These are phyloP conservation scores for Limnodromus scolopaceus DNA, from an alignment of 2,797 vertebrate species.

Conservation along the genomic window DNA sequence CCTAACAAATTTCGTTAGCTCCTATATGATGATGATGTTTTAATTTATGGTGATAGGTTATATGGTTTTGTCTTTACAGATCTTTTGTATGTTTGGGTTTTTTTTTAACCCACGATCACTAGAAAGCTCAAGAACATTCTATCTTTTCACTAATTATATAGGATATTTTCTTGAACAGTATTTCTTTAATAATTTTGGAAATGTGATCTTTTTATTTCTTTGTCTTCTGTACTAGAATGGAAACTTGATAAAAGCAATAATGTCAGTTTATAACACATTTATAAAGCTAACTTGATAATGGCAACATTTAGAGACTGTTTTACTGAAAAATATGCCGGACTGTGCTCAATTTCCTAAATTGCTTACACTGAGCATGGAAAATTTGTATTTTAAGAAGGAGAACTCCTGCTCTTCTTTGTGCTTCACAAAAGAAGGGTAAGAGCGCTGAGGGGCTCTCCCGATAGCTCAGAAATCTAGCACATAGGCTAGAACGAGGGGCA, in stretches of 20 bases:
- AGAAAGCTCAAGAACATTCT: neutral
- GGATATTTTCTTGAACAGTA: neutral
- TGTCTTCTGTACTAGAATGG: neutral
- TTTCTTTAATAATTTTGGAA: neutral
- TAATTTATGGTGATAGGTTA: neutral
- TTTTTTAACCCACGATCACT: neutral
- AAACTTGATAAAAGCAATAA: neutral
- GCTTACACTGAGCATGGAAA: neutral
- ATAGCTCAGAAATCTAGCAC: neutral
- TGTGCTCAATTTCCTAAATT: neutral
- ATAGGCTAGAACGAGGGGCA: neutral
- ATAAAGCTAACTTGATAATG: neutral
- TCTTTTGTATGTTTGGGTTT: neutral
- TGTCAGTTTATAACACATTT: neutral
- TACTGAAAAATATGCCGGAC: neutral
- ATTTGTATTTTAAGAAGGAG: neutral
- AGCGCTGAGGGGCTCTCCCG: accelerated
- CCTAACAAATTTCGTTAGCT: neutral
- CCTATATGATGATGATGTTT: neutral
- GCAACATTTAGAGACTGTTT: neutral
- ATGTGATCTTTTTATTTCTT: neutral
- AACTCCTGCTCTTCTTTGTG: neutral
- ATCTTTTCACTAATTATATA: neutral
- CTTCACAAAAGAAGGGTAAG: neutral
- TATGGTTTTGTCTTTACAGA: constrained; percentile 6